Conservation (phyloP, 2,797 vertebrate species). For the Sebastes minor region DNA sequence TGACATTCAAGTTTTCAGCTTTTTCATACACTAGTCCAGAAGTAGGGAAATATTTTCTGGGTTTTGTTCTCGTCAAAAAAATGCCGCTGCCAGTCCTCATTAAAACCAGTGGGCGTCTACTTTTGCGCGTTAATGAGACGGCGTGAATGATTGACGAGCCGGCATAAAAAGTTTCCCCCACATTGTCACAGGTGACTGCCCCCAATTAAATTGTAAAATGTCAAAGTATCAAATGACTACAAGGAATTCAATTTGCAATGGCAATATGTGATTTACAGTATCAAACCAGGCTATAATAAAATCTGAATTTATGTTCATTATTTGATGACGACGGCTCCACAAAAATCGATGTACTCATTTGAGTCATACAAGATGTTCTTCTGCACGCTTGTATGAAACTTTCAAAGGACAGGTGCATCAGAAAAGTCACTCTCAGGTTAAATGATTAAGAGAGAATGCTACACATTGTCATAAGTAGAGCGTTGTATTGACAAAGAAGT, state of each 20-base stretch:
- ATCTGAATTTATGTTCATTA: background rate
- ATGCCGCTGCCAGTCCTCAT: background rate
- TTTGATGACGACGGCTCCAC: background rate
- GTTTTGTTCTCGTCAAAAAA: background rate
- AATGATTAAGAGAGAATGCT: background rate
- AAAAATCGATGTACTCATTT: background rate
- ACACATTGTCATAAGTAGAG: background rate
- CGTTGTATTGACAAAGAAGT: background rate
- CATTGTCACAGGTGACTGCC: background rate
- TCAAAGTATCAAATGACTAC: background rate
- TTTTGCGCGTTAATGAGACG: background rate
- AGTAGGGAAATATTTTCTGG: background rate
- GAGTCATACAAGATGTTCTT: background rate
- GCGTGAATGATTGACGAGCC: background rate
- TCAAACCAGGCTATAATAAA: background rate
- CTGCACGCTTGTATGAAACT: background rate
- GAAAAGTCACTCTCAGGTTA: background rate
- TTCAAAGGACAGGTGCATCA: background rate
- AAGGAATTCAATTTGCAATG: background rate
- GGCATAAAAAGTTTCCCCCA: background rate
- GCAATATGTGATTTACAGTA: background rate
- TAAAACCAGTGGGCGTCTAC: background rate
- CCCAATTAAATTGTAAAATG: background rate
- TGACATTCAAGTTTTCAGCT: slow-evolving; percentile 15
- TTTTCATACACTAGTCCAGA: background rate